phyloP scores from a whole-genome alignment of 2,888 invertebrate genomes.

The Leucophenga montana region DNA sequence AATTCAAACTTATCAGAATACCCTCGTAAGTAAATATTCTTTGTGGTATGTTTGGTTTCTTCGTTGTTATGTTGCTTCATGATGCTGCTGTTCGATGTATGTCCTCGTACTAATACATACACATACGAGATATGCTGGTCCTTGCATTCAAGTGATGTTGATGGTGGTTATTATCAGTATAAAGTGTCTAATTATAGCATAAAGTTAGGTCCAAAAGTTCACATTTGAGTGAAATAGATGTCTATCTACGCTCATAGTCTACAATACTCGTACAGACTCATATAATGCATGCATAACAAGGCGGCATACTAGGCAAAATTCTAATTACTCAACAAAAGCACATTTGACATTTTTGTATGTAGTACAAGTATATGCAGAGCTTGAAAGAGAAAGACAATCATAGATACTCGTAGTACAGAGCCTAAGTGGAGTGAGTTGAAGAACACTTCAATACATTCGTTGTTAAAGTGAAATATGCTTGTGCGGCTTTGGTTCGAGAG shows the following conservation, averaged over 20 bases:
- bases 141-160: too few species aligned
- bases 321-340: conserved; percentile 24
- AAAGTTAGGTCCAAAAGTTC: conserved; percentile 12
- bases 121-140: too few species aligned
- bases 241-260: background rate
- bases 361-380: background rate
- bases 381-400: background rate
- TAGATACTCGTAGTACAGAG: background rate
- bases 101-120: too few species aligned
- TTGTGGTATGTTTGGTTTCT: too few species aligned
- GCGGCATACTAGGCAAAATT: background rate
- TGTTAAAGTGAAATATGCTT: conserved; percentile 4
- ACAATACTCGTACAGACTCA: too few species aligned
- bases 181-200: conserved; percentile 24
- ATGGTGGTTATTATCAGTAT: conserved; percentile 16
- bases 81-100: too few species aligned
- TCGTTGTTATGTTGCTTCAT: too few species aligned
- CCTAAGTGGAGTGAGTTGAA: background rate
- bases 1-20: too few species aligned
- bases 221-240: background rate
- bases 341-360: conserved; percentile 15
- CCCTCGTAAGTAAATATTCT: too few species aligned
- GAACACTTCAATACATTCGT: background rate
- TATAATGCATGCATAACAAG: too few species aligned
- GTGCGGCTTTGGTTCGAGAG: background rate